Conservation (phyloP, 2,797 vertebrate species). For the Eospalax fontanierii region DNA sequence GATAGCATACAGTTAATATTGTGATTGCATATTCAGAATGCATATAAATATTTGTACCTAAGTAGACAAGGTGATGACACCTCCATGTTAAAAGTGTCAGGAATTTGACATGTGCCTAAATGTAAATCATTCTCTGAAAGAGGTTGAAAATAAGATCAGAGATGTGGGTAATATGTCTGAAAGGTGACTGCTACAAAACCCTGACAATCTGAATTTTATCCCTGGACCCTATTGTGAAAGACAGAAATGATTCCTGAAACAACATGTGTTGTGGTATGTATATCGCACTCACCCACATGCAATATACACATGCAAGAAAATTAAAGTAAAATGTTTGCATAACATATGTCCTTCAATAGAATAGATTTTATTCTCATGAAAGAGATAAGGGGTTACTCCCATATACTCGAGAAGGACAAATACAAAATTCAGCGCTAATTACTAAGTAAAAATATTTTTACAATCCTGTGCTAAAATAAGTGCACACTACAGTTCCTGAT, state of each 20-base stretch:
- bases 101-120: neutral
- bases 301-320: too few species aligned
- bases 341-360: neutral
- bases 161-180: too few species aligned
- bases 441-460: neutral
- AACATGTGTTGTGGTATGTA: too few species aligned
- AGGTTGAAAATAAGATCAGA: too few species aligned
- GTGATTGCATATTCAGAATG: neutral
- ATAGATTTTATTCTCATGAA: neutral
- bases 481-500: neutral
- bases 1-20: neutral
- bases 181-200: too few species aligned
- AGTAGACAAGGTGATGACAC: neutral
- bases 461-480: neutral
- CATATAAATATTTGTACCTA: neutral
- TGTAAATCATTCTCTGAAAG: neutral
- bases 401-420: neutral
- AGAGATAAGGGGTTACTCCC: neutral
- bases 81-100: neutral
- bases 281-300: too few species aligned
- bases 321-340: neutral
- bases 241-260: too few species aligned
- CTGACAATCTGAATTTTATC: too few species aligned
- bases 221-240: too few species aligned
- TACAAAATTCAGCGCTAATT: neutral